These are phyloP conservation scores for Papilio aristodemus DNA, from an alignment of 1,140 invertebrate species.

Conservation along the genomic window DNA sequence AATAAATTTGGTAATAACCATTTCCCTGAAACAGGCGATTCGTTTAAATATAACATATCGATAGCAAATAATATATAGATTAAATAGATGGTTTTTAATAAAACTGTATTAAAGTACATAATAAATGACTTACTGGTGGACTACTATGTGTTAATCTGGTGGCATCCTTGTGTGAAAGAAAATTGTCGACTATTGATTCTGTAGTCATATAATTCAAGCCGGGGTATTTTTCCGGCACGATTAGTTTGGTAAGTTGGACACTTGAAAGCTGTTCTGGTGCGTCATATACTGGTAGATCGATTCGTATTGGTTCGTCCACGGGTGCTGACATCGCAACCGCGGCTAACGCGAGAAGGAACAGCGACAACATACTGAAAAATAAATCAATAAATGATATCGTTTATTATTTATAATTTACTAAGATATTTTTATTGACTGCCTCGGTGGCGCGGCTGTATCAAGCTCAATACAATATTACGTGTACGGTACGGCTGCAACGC, in stretches of 20 bases:
- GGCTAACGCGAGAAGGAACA: conserved; percentile 32
- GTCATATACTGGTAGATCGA: conserved; percentile 71
- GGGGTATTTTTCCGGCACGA: conserved; percentile 57
- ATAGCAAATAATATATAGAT: too few relatives aligned
- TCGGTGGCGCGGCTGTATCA: too few relatives aligned
- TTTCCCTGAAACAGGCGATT: too few relatives aligned
- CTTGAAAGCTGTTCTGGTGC: conserved; percentile 44
- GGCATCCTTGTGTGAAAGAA: conserved; percentile 26
- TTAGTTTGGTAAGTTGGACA: conserved; percentile 37
- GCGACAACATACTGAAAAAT: conserved; percentile 55
- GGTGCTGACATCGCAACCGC: conserved; percentile 44
- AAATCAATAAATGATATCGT: neutral
- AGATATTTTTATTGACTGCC: too few relatives aligned
- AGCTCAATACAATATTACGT: too few relatives aligned
- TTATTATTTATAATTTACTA: too few relatives aligned
- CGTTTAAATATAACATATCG: too few relatives aligned
- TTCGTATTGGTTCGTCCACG: conserved; percentile 57
- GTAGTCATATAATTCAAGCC: conserved; percentile 17
- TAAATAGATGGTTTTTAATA: too few relatives aligned
- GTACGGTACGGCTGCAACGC: too few relatives aligned
- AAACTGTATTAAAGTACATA: neutral
- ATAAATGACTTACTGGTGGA: conserved; percentile 8
- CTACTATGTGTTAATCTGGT: conserved; percentile 33
- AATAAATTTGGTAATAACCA: too few relatives aligned
- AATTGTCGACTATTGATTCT: conserved; percentile 23